These are phyloP conservation scores for Globia sparganii DNA, from an alignment of 2,888 invertebrate genomes.

Conservation along the genomic window DNA sequence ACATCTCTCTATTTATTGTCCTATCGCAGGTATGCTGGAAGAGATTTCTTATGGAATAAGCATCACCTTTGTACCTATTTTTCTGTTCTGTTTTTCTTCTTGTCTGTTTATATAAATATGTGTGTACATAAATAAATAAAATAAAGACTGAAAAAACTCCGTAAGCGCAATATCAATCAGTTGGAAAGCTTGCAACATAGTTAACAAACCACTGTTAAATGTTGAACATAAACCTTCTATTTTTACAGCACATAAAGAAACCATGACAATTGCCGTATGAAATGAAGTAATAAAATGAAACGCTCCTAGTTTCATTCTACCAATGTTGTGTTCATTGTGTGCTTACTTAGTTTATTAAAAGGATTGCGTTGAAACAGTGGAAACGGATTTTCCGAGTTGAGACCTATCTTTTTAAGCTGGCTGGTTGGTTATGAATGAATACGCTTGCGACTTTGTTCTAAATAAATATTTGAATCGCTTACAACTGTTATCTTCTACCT, in stretches of 20 bases:
- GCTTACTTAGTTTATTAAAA: conserved; percentile 51
- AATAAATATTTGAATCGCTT: not conserved
- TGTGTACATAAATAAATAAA: too few species aligned
- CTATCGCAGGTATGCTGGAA: too few species aligned
- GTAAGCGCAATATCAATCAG: conserved; percentile 56
- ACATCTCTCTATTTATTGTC: too few species aligned
- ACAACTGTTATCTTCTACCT: not conserved
- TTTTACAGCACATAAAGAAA: conserved; percentile 60
- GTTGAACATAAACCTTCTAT: conserved; percentile 54
- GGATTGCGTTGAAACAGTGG: conserved; percentile 3
- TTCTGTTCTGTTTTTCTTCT: too few species aligned
- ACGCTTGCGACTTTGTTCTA: not conserved
- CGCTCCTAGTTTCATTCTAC: conserved; percentile 45
- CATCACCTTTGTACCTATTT: too few species aligned
- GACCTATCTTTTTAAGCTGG: not conserved
- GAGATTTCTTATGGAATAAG: too few species aligned
- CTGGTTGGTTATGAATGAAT: not conserved
- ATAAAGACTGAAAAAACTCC: not conserved
- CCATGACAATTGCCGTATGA: conserved; percentile 59
- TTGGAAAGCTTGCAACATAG: conserved; percentile 60
- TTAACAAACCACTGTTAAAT: conserved; percentile 55
- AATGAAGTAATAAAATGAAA: conserved; percentile 57
- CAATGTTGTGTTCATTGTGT: conserved; percentile 40
- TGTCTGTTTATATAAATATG: too few species aligned
- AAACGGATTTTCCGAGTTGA: not conserved